Percentiles rank a stretch among this genome's conserved stretches.
Evolutionary conservation across 2,797 vertebrate genomes (phyloP).

Genomic region (Furcifer pardalis): DNA sequence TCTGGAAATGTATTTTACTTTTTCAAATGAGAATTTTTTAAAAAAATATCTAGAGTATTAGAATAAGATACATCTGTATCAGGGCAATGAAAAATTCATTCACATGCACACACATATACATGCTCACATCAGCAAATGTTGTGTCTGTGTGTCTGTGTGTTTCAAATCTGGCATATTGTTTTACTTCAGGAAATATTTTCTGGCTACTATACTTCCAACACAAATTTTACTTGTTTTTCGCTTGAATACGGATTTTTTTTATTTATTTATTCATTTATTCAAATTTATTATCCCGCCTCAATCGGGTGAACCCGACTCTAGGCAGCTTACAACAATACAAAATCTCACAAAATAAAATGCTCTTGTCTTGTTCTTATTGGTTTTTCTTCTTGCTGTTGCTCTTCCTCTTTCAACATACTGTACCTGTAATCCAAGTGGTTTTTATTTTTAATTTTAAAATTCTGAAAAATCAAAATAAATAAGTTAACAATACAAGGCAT

Average conservation of each 20-base stretch:
- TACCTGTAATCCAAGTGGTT: not conserved
- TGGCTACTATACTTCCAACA: not conserved
- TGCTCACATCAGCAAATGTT: not conserved
- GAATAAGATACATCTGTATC: slow-evolving; percentile 6
- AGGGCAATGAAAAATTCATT: not conserved
- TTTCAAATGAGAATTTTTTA: slow-evolving; percentile 8
- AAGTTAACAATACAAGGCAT: not conserved
- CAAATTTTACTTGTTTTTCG: not conserved
- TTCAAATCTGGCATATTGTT: slow-evolving; percentile 11
- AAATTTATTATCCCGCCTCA: too few species aligned
- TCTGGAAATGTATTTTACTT: slow-evolving; percentile 17
- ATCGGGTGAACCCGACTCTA: too few species aligned
- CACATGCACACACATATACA: not conserved
- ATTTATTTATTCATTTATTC: too few species aligned
- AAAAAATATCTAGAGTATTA: slow-evolving; percentile 1
- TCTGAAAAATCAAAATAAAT: not conserved
- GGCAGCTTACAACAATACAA: too few species aligned
- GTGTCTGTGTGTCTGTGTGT: not conserved
- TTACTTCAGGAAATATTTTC: slow-evolving; percentile 9
- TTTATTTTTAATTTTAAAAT: not conserved
- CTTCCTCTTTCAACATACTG: not conserved
- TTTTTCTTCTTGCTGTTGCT: not conserved
- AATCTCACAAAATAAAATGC: too few species aligned
- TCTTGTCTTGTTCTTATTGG: not conserved
- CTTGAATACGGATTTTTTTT: not conserved